Evolutionary conservation across 2,888 invertebrate genomes (phyloP).

Genomic region (Crepidodera aurea): DNA sequence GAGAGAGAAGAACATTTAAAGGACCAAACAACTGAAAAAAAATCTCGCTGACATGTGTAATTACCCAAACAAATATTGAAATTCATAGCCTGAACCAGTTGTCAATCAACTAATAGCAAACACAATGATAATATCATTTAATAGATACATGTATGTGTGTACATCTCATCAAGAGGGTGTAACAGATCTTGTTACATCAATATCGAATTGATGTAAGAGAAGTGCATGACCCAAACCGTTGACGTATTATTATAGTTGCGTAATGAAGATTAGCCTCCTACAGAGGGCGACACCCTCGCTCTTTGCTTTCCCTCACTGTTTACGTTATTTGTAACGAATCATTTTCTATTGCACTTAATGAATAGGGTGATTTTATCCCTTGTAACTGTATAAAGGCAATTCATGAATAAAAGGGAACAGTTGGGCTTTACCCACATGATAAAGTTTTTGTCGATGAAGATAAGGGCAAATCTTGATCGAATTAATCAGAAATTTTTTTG

Average conservation of each 20-base stretch:
- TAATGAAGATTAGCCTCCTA: constrained; percentile 58
- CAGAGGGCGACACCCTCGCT: constrained; percentile 54
- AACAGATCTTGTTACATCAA: constrained; percentile 51
- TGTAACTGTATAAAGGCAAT: constrained; percentile 42
- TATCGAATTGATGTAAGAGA: constrained; percentile 47
- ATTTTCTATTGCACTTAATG: constrained; percentile 59
- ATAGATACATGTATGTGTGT: constrained; percentile 35
- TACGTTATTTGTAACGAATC: constrained; percentile 61
- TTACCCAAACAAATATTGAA: no score
- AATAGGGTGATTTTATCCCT: constrained; percentile 50
- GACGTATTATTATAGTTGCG: constrained; percentile 57
- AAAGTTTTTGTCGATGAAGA: constrained; percentile 29
- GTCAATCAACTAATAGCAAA: background rate
- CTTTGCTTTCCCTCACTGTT: constrained; percentile 47
- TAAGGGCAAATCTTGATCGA: constrained; percentile 21
- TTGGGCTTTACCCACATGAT: constrained; percentile 35
- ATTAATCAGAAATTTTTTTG: constrained; percentile 16
- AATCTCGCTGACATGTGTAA: no score
- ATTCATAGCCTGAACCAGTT: no score
- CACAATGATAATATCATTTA: constrained; percentile 32
- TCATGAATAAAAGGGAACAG: constrained; percentile 38
- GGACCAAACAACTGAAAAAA: no score
- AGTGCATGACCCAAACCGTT: constrained; percentile 54
- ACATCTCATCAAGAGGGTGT: constrained; percentile 46
- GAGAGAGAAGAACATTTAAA: no score